phyloP scores from a whole-genome alignment of 1,140 invertebrate species.

The Heliothis subflexa region DNA sequence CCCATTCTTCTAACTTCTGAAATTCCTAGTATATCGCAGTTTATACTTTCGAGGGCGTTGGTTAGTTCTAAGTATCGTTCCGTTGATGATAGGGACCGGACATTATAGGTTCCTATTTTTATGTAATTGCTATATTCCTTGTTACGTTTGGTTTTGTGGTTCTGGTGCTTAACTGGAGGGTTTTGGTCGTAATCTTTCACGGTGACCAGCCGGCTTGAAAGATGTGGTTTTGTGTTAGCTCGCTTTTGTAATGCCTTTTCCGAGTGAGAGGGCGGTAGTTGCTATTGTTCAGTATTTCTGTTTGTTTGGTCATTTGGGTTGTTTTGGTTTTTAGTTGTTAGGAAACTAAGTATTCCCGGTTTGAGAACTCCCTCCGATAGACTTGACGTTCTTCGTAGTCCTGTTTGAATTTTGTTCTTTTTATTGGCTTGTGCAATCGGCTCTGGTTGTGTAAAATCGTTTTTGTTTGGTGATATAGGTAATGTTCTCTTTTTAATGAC shows the following conservation, averaged over 20 bases:
- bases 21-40: slow-evolving; percentile 25
- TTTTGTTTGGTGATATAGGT: neutral
- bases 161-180: slow-evolving; percentile 40
- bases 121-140: slow-evolving; percentile 5
- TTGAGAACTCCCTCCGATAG: slow-evolving; percentile 3
- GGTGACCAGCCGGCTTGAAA: slow-evolving; percentile 7
- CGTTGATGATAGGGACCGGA: slow-evolving; percentile 44
- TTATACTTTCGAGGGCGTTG: slow-evolving; percentile 43
- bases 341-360: slow-evolving; percentile 4
- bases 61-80: slow-evolving; percentile 42
- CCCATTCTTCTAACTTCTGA: slow-evolving; percentile 37
- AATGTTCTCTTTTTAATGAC: slow-evolving; percentile 5
- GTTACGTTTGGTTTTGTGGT: neutral
- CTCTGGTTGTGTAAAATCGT: neutral
- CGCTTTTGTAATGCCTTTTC: slow-evolving; percentile 31
- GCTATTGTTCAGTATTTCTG: slow-evolving; percentile 41
- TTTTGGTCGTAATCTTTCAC: slow-evolving; percentile 22
- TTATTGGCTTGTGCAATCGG: neutral
- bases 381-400: slow-evolving; percentile 5
- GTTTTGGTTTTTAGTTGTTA: neutral
- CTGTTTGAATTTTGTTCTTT: slow-evolving; percentile 6
- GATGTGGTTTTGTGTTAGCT: neutral
- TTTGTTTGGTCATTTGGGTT: neutral
- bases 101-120: slow-evolving; percentile 46
- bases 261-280: slow-evolving; percentile 45